Evolutionary conservation across 2,888 invertebrate species (phyloP), one percentile per base, ranked within the genome.

Genomic region (Chloroclysta siterata): DNA sequence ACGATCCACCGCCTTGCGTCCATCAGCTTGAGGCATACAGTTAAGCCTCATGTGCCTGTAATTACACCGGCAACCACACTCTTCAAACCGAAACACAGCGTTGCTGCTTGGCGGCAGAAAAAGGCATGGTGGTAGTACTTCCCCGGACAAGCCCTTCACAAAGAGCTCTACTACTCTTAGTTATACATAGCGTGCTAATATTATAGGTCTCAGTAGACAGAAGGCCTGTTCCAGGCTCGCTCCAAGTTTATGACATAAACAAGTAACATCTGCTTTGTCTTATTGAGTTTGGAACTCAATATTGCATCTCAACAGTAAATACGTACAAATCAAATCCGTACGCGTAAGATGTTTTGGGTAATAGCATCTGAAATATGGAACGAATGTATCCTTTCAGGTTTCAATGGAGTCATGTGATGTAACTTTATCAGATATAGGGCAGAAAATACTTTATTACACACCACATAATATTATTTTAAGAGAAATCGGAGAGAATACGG

Each of bases 211-310:
- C 57, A 65, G 55, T 77, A 66, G 68, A 69, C 41, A 55, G 47
- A 52, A 58, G 28, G 51, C 8, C 14, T 54, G 44, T 46, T 5
- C 22, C 67, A 69, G 60, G 73, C 63, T 66, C 75, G 74, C 72
- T 75, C 77, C 70, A 83, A 84, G 77, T 84, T 82, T 80, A 84
- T 79, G 85, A 84, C 81, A 81, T 82, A 83, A 83, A 85, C 87
- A 85, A 84, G 88, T 82, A 85, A 86, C 88, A 87, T 86, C 85
- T 85, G 87, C 82, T 84, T 81, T 86, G 85, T 88, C 84, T 87
- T 89, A 88, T 88, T 88, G 87, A 87, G 87, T 88, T 87, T 82
- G 72, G 72, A 88, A 86, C 83, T 85, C 85, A 83, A 88, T 88
- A 87, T 84, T 79, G 84, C 76, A 77, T 83, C 79, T 74, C 84